A percentile compares a stretch with the other conserved stretches of the same genome.
Conservation (phyloP, 2,888 invertebrate species). For the Torymus tubicola region DNA sequence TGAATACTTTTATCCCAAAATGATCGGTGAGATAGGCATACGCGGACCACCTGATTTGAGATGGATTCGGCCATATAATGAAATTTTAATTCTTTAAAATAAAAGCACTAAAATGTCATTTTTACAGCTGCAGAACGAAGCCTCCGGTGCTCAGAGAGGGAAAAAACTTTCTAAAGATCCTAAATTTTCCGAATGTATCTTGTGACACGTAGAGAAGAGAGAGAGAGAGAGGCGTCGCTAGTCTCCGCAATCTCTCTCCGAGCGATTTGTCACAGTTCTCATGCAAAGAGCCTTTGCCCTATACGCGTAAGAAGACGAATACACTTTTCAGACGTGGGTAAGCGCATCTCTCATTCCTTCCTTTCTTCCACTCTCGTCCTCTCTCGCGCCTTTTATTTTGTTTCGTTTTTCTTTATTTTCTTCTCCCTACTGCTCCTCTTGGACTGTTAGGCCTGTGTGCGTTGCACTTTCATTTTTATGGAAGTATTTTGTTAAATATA, state of each 20-base stretch:
- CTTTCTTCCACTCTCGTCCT: neutral
- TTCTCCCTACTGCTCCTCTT: neutral
- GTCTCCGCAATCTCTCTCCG: slow-evolving; percentile 20
- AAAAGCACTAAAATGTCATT: no score
- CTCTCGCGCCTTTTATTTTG: neutral
- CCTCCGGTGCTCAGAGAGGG: no score
- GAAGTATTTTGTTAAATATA: no score
- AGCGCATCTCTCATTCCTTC: slow-evolving; percentile 8
- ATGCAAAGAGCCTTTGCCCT: slow-evolving; percentile 35
- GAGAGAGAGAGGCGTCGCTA: neutral
- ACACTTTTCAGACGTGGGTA: slow-evolving; percentile 43
- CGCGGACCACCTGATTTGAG: no score
- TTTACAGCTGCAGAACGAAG: no score
- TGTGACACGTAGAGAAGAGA: slow-evolving; percentile 29
- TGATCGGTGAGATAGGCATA: no score
- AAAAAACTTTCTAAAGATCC: slow-evolving; percentile 33
- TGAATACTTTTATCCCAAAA: no score
- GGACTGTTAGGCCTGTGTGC: neutral
- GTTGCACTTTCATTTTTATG: neutral
- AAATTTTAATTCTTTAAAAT: no score
- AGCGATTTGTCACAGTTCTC: slow-evolving; percentile 43
- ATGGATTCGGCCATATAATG: no score
- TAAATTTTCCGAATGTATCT: slow-evolving; percentile 35
- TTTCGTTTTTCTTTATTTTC: slow-evolving; percentile 12
- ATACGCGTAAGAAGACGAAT: slow-evolving; percentile 33